These are phyloP conservation scores for Antedon mediterranea DNA, from an alignment of 53 echinoderm and acorn worm genomes.

Conservation along the genomic window DNA sequence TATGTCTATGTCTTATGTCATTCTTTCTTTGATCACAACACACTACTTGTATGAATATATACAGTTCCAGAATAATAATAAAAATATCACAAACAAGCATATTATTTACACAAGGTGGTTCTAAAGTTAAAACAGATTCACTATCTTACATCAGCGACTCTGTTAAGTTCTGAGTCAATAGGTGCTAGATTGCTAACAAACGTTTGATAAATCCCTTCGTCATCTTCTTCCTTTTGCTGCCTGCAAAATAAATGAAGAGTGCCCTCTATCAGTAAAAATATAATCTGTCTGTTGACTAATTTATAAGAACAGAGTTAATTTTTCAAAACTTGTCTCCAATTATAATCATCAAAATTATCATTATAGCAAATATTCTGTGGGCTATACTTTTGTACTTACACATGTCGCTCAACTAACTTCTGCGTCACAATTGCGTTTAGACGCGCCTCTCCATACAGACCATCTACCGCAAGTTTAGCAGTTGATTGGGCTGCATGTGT, in stretches of 20 bases:
- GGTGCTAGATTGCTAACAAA: slow-evolving; percentile 83
- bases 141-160: slow-evolving; percentile 10
- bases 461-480: slow-evolving; percentile 84
- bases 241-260: slow-evolving; percentile 9
- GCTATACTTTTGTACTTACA: slow-evolving; percentile 35
- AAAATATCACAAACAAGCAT: no score
- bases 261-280: background rate
- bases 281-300: no score
- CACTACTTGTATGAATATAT: no score
- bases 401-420: slow-evolving; percentile 79
- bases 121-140: no score
- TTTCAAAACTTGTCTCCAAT: no score
- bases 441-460: slow-evolving; percentile 58
- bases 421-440: slow-evolving; percentile 82
- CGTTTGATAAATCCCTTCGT: slow-evolving; percentile 53
- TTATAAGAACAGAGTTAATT: no score
- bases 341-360: no score
- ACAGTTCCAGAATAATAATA: no score
- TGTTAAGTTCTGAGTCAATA: slow-evolving; percentile 53
- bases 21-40: no score
- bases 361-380: background rate
- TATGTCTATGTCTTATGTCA: no score
- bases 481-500: slow-evolving; percentile 91
- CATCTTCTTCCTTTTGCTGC: slow-evolving; percentile 41
- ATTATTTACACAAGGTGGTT: no score